These are phyloP conservation scores for Sebastes matsubarae DNA, from an alignment of 2,797 vertebrate genomes.

Conservation along the genomic window DNA sequence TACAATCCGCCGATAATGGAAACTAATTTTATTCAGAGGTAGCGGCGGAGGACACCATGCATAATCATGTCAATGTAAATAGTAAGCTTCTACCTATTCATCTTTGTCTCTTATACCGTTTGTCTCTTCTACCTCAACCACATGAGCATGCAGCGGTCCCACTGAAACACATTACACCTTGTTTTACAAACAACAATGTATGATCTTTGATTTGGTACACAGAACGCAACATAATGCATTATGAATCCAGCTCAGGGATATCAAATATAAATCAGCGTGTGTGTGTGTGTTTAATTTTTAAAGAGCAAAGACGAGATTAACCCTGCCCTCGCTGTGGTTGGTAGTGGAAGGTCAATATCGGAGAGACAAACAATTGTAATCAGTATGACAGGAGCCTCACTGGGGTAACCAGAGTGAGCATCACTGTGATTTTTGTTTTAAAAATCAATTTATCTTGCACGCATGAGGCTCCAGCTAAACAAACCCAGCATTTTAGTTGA, in stretches of 20 bases:
- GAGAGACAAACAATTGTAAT: slow-evolving; percentile 44
- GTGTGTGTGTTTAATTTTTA: slow-evolving; percentile 58
- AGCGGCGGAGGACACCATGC: slow-evolving; percentile 13
- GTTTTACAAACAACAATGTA: slow-evolving; percentile 29
- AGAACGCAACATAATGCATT: slow-evolving; percentile 28
- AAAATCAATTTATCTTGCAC: slow-evolving; percentile 38
- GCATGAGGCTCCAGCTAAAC: slow-evolving; percentile 20
- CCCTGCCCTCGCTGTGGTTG: neutral
- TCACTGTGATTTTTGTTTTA: slow-evolving; percentile 44
- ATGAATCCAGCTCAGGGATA: slow-evolving; percentile 34
- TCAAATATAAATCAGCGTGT: slow-evolving; percentile 48
- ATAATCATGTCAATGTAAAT: slow-evolving; percentile 58
- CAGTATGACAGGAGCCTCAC: slow-evolving; percentile 37
- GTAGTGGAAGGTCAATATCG: slow-evolving; percentile 40
- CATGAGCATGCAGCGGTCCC: neutral
- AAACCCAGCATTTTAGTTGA: slow-evolving; percentile 32
- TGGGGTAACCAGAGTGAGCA: slow-evolving; percentile 15
- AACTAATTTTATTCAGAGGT: slow-evolving; percentile 56
- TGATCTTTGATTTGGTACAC: slow-evolving; percentile 42
- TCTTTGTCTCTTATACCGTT: slow-evolving; percentile 43
- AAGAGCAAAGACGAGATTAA: slow-evolving; percentile 50
- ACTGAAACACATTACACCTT: neutral
- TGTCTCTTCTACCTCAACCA: neutral
- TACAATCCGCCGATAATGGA: slow-evolving; percentile 55
- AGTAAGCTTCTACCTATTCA: slow-evolving; percentile 50